Evolutionary conservation across 2,888 invertebrate genomes (phyloP).

Genomic region (Poecilobothrus nobilitatus): DNA sequence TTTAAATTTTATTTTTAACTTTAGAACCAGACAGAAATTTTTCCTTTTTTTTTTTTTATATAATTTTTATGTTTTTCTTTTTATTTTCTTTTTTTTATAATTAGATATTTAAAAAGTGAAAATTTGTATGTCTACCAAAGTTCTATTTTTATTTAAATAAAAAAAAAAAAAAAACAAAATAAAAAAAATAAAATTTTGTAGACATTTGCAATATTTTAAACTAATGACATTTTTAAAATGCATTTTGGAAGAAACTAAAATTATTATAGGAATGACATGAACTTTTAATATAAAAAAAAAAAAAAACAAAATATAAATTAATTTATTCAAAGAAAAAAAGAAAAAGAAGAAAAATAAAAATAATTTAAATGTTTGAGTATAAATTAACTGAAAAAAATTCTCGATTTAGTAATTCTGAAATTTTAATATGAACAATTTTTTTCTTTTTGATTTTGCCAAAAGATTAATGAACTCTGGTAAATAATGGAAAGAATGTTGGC

Average conservation of each 20-base stretch:
- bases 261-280: background rate
- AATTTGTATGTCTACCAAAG: background rate
- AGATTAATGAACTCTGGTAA: no score
- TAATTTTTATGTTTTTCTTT: no score
- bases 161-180: no score
- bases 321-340: no score
- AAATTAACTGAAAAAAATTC: background rate
- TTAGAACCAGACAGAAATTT: background rate
- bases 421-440: no score
- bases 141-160: background rate
- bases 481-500: no score
- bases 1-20: background rate
- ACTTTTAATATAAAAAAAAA: background rate
- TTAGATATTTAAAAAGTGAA: background rate
- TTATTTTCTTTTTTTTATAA: background rate
- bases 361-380: no score
- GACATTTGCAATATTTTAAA: constrained; percentile 3
- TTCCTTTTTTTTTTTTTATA: background rate
- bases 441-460: no score
- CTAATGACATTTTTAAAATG: background rate
- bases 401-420: background rate
- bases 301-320: no score
- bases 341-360: no score
- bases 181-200: background rate
- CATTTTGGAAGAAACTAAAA: background rate